Evolutionary conservation across 2,113 vertebrate genomes (phyloP).

Genomic region (Cisticola juncidis): DNA sequence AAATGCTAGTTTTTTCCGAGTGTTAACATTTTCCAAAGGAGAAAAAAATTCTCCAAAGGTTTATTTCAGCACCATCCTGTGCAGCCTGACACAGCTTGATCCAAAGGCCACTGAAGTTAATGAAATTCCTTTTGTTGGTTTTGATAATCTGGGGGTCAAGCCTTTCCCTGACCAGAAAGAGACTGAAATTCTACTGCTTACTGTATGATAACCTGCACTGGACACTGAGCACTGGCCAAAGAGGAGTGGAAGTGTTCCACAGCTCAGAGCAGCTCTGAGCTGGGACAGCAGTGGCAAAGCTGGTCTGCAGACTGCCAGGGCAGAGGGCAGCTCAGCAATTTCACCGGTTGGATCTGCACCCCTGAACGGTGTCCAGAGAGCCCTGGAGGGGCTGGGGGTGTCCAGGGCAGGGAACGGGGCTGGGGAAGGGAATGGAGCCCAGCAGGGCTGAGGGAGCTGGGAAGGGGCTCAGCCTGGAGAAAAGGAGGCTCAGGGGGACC

Average conservation of each 20-base stretch:
- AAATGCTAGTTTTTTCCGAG: not conserved
- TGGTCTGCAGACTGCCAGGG: not conserved
- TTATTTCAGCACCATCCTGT: not conserved
- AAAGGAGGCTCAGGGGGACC: not conserved
- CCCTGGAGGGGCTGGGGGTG: not conserved
- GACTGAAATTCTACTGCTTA: not conserved
- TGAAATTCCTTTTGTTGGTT: not conserved
- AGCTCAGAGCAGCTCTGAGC: not conserved
- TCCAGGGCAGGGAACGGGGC: not conserved
- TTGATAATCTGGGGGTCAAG: not conserved
- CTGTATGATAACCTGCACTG: not conserved
- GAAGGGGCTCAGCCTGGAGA: not conserved
- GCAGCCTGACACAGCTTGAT: not conserved
- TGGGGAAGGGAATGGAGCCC: not conserved
- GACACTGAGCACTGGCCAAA: not conserved
- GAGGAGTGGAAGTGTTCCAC: not conserved
- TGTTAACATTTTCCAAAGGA: not conserved
- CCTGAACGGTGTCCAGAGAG: not conserved
- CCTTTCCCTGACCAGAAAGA: not conserved
- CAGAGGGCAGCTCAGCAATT: not conserved
- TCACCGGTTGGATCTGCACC: not conserved
- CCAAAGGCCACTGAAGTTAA: conserved; percentile 9
- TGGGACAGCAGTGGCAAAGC: not conserved
- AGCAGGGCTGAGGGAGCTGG: not conserved
- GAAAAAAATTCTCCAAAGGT: not conserved